Conservation (phyloP, 2,797 vertebrate genomes). For the Parauchenoglanis ngamensis region DNA sequence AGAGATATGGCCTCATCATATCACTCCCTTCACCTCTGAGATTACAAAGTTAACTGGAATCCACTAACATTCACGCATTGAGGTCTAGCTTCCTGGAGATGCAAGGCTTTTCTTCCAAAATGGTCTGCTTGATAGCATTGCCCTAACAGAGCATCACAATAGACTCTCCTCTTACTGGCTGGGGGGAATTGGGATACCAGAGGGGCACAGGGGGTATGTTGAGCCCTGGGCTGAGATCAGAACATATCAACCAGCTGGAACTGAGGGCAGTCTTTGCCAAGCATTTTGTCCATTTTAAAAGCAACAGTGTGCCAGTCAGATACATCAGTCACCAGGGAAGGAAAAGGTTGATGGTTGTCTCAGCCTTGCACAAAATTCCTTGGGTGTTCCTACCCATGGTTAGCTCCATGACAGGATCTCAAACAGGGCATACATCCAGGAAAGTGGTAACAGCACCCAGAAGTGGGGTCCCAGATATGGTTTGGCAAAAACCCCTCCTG, state of each 20-base stretch:
- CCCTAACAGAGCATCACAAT: background rate
- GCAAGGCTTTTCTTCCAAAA: background rate
- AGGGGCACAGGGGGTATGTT: background rate
- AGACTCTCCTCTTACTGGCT: background rate
- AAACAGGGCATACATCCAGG: too few species aligned
- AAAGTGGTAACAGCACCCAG: background rate
- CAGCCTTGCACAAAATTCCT: background rate
- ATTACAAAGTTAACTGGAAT: background rate
- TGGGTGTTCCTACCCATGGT: background rate
- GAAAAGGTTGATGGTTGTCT: background rate
- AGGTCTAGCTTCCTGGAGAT: background rate
- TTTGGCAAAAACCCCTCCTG: background rate
- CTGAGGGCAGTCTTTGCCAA: background rate
- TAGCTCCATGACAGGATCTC: too few species aligned
- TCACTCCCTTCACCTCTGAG: background rate
- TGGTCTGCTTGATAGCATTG: background rate
- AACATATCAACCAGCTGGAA: background rate
- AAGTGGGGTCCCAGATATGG: background rate
- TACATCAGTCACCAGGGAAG: background rate
- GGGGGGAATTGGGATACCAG: background rate
- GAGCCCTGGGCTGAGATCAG: background rate
- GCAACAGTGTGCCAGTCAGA: background rate
- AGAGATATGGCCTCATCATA: background rate
- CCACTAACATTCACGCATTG: background rate
- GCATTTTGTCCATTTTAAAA: background rate